Percentiles rank a stretch among this genome's conserved stretches.
These are phyloP conservation scores for Porites lobata DNA, from an alignment of 92 coral and sea anemone species.

Conservation along the genomic window DNA sequence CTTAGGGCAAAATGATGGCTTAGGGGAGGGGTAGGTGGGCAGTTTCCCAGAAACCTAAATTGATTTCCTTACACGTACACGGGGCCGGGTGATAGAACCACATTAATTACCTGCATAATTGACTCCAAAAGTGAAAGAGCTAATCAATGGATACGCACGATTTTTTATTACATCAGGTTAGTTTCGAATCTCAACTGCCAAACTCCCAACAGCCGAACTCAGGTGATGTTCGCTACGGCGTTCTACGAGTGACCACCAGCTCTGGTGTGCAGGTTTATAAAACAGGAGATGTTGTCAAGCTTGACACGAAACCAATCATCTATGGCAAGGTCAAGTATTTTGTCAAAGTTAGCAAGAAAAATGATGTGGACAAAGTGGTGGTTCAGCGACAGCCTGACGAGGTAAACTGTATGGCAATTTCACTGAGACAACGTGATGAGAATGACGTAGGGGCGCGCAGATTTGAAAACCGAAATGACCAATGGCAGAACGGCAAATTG, in stretches of 20 bases:
- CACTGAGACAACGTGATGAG: no score
- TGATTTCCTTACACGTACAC: no score
- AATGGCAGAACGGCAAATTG: no score
- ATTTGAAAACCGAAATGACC: no score
- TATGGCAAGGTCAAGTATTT: slow-evolving; percentile 81
- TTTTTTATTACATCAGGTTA: slow-evolving; percentile 52
- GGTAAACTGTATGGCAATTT: slow-evolving; percentile 25
- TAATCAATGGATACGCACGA: no score
- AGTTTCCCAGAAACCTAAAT: no score
- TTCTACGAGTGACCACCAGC: slow-evolving; percentile 76
- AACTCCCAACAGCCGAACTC: slow-evolving; percentile 61
- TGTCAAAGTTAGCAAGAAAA: slow-evolving; percentile 76
- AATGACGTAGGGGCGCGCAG: no score
- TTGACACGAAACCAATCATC: slow-evolving; percentile 85
- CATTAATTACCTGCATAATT: no score
- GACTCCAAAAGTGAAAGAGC: background rate
- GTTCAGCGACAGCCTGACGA: slow-evolving; percentile 86
- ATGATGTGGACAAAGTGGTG: slow-evolving; percentile 83
- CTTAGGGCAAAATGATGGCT: no score
- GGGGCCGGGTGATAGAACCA: no score
- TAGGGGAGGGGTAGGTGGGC: no score
- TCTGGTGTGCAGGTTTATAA: slow-evolving; percentile 74
- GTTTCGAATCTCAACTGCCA: slow-evolving; percentile 74
- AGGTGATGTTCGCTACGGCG: slow-evolving; percentile 54
- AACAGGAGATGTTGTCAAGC: slow-evolving; percentile 75